These are phyloP conservation scores for Agelastica alni DNA, from an alignment of 2,888 invertebrate species.

Conservation along the genomic window DNA sequence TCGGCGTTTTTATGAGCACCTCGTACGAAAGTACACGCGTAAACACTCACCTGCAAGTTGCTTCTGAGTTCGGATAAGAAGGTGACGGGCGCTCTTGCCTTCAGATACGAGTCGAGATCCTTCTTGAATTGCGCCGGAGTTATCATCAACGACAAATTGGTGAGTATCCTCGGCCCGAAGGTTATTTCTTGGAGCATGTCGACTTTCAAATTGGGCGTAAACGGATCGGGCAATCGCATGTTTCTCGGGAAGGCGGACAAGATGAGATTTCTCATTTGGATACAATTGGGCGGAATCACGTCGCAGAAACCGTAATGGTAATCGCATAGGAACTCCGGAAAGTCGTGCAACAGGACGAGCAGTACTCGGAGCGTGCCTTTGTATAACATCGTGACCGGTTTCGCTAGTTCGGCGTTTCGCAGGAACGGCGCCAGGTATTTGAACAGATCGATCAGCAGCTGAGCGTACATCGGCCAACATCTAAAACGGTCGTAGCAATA, in stretches of 20 bases:
- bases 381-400: slow-evolving; percentile 91
- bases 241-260: slow-evolving; percentile 97
- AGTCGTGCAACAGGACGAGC: slow-evolving; percentile 94
- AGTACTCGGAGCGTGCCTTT: slow-evolving; percentile 84
- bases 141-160: slow-evolving; percentile 85
- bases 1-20: no score
- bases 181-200: slow-evolving; percentile 89
- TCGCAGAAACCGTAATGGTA: slow-evolving; percentile 99
- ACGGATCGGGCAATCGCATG: slow-evolving; percentile 98
- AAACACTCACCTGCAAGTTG: slow-evolving; percentile 85
- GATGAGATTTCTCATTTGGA: slow-evolving; percentile 97
- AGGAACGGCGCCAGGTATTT: slow-evolving; percentile 94
- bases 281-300: slow-evolving; percentile 98
- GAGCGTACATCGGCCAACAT: slow-evolving; percentile 97
- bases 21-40: no score
- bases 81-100: slow-evolving; percentile 91
- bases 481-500: not conserved
- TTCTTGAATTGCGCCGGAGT: slow-evolving; percentile 89
- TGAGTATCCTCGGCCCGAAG: slow-evolving; percentile 84
- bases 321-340: slow-evolving; percentile 98
- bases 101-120: slow-evolving; percentile 95
- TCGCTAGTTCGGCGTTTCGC: slow-evolving; percentile 93
- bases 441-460: slow-evolving; percentile 92
- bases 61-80: slow-evolving; percentile 91
- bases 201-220: slow-evolving; percentile 95